phyloP scores from a whole-genome alignment of 1,140 invertebrate species.

The Diprion similis region DNA sequence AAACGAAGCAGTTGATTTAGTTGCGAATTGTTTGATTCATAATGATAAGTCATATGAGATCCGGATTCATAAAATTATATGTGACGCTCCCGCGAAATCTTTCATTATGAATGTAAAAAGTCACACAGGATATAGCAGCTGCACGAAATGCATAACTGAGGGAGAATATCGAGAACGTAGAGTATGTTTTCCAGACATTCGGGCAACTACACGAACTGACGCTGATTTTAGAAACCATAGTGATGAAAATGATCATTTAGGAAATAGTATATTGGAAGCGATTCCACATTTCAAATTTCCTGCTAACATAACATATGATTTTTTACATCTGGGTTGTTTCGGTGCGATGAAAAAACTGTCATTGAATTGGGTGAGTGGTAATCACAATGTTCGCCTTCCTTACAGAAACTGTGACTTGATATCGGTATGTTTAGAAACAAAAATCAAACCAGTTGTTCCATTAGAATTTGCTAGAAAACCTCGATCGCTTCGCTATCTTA shows the following conservation, averaged over 20 bases:
- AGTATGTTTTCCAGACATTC: conserved; percentile 19
- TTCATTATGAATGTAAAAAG: neutral
- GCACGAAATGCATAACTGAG: conserved; percentile 16
- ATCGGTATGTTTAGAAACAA: too few relatives aligned
- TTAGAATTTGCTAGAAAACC: conserved; percentile 41
- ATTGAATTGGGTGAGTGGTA: conserved; percentile 25
- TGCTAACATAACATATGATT: conserved; percentile 35
- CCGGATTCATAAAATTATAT: neutral
- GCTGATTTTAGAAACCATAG: conserved; percentile 14
- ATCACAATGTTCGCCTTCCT: neutral
- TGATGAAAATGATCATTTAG: conserved; percentile 22
- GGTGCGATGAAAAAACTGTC: conserved; percentile 37
- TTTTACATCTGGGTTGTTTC: conserved; percentile 38
- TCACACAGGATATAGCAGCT: neutral
- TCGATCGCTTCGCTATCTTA: conserved; percentile 26
- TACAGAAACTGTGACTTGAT: neutral
- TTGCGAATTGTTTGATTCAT: too few relatives aligned
- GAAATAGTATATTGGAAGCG: conserved; percentile 17
- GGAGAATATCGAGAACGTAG: conserved; percentile 16
- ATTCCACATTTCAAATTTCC: conserved; percentile 26
- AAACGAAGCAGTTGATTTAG: too few relatives aligned
- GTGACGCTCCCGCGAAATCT: conserved; percentile 9
- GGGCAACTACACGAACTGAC: conserved; percentile 20
- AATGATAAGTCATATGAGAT: neutral
- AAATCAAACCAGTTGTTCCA: conserved; percentile 21